A percentile compares a stretch with the other conserved stretches of the same genome.
Evolutionary conservation across 2,797 vertebrate genomes (phyloP).

Genomic region (Darevskia mixta): DNA sequence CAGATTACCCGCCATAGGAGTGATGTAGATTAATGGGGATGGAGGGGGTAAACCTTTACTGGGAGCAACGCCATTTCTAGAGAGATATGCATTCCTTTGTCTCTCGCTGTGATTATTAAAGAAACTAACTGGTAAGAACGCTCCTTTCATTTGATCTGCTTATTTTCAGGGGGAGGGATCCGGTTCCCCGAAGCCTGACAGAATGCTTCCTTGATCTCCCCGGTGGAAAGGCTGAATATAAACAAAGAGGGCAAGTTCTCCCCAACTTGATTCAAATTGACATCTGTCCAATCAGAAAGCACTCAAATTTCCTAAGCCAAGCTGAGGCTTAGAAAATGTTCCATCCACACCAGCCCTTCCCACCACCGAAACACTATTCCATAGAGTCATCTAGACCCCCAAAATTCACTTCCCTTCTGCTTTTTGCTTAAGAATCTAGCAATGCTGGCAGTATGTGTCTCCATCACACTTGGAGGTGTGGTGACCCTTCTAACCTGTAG

Average conservation of each 20-base stretch:
- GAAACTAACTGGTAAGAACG: no score
- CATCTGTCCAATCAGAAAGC: not conserved
- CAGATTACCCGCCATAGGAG: no score
- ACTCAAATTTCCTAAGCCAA: not conserved
- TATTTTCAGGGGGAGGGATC: no score
- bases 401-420: not conserved
- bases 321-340: not conserved
- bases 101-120: no score
- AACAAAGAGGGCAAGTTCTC: not conserved
- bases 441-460: not conserved
- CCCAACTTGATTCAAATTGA: not conserved
- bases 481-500: not conserved
- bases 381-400: not conserved
- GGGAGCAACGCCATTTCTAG: no score
- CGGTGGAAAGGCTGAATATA: not conserved
- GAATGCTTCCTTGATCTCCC: not conserved
- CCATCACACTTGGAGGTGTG: no score
- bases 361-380: not conserved
- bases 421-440: not conserved
- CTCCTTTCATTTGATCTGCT: no score
- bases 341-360: not conserved
- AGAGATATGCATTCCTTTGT: no score
- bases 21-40: no score
- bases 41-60: no score
- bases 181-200: no score